phyloP scores from a whole-genome alignment of 2,888 invertebrate genomes.

The Clusia tigrina region DNA sequence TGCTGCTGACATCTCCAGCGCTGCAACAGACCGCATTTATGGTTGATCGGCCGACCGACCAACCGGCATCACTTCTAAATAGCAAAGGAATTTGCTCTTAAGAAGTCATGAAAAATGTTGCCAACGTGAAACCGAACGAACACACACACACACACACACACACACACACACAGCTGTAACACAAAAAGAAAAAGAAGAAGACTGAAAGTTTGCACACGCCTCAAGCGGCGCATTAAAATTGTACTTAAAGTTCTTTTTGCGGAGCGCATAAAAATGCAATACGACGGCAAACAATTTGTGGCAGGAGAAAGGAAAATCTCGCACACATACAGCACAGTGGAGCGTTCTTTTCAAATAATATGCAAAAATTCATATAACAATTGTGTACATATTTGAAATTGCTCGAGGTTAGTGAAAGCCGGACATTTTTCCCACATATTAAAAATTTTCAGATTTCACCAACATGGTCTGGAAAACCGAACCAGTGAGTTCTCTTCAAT shows the following conservation, averaged over 20 bases:
- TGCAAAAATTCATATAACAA: no score
- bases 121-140: background rate
- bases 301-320: no score
- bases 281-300: background rate
- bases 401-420: no score
- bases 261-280: background rate
- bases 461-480: no score
- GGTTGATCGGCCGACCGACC: background rate
- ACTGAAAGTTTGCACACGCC: conserved; percentile 17
- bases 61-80: conserved; percentile 8
- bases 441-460: no score
- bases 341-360: no score
- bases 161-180: no score
- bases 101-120: background rate
- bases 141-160: no score
- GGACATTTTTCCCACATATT: no score
- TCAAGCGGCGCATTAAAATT: conserved; percentile 24
- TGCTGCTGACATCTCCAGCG: background rate
- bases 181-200: background rate
- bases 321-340: no score
- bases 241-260: conserved; percentile 14
- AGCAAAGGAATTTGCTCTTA: conserved; percentile 6
- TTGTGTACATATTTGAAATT: no score
- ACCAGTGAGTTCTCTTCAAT: no score
- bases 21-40: background rate